phyloP scores from a whole-genome alignment of 2,888 invertebrate species.

The Drosophila nigritarsus region DNA sequence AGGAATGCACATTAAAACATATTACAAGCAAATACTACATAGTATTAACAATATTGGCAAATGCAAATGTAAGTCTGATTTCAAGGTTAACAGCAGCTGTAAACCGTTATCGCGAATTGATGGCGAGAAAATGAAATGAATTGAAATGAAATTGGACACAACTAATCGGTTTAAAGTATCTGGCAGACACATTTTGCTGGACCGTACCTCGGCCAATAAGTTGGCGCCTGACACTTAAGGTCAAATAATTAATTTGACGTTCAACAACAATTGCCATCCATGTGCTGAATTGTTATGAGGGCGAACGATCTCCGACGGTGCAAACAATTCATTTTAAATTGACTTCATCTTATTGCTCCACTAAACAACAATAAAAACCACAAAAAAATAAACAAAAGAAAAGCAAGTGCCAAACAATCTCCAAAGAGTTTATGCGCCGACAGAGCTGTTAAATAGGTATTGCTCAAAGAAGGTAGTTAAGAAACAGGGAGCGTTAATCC shows the following conservation, averaged over 20 bases:
- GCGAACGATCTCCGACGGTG: constrained; percentile 48
- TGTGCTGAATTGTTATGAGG: constrained; percentile 49
- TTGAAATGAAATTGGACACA: constrained; percentile 53
- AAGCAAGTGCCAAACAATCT: constrained; percentile 39
- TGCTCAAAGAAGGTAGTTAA: neutral
- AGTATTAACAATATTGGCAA: constrained; percentile 16
- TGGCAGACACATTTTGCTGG: constrained; percentile 33
- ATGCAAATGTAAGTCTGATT: constrained; percentile 18
- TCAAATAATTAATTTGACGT: constrained; percentile 67
- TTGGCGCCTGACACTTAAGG: constrained; percentile 52
- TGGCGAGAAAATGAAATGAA: constrained; percentile 39
- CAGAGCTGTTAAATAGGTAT: neutral
- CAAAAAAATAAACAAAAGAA: constrained; percentile 2
- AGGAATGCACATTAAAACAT: constrained; percentile 50
- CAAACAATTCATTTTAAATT: constrained; percentile 42
- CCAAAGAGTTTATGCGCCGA: constrained; percentile 30
- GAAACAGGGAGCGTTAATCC: neutral
- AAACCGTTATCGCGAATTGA: constrained; percentile 55
- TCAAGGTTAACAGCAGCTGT: constrained; percentile 47
- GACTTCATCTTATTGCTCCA: constrained; percentile 24
- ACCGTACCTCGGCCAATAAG: constrained; percentile 25
- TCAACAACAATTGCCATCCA: constrained; percentile 2
- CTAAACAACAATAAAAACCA: neutral
- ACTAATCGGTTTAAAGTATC: constrained; percentile 69
- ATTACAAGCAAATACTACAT: constrained; percentile 22